Evolutionary conservation across 2,888 invertebrate genomes (phyloP).

Genomic region (Cecidostiba fungosa): DNA sequence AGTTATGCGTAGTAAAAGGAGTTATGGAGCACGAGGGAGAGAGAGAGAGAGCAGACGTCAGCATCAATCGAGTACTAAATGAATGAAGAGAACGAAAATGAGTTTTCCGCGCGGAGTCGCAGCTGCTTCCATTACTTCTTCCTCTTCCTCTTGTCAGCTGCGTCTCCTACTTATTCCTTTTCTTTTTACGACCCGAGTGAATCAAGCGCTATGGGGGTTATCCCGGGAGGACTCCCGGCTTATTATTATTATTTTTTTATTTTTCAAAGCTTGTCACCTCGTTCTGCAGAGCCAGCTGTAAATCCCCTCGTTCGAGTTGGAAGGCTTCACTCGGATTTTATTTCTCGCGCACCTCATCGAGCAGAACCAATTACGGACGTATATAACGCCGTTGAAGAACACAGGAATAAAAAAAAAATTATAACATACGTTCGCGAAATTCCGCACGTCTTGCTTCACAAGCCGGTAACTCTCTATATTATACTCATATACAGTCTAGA

Average conservation of each 20-base stretch:
- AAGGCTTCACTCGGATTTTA: background rate
- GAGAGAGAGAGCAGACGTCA: background rate
- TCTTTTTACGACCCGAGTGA: constrained; percentile 8
- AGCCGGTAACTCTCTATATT: background rate
- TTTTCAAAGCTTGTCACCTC: background rate
- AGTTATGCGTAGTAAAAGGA: background rate
- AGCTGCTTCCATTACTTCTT: background rate
- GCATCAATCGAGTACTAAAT: constrained; percentile 17
- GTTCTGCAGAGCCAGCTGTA: background rate
- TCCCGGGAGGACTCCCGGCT: background rate
- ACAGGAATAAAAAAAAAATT: background rate
- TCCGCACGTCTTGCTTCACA: background rate
- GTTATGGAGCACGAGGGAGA: background rate
- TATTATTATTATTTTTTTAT: background rate
- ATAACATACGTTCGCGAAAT: background rate
- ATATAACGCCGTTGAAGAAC: no score
- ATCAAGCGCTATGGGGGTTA: background rate
- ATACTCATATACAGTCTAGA: background rate
- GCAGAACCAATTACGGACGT: background rate
- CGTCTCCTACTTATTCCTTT: background rate
- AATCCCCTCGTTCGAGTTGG: background rate
- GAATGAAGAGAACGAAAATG: background rate
- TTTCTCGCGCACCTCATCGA: background rate
- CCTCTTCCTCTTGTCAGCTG: background rate
- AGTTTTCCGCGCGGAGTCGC: background rate